Base-by-base conservation (phyloP, 2,888 invertebrate species). In the Orchestes rusci region DNA sequence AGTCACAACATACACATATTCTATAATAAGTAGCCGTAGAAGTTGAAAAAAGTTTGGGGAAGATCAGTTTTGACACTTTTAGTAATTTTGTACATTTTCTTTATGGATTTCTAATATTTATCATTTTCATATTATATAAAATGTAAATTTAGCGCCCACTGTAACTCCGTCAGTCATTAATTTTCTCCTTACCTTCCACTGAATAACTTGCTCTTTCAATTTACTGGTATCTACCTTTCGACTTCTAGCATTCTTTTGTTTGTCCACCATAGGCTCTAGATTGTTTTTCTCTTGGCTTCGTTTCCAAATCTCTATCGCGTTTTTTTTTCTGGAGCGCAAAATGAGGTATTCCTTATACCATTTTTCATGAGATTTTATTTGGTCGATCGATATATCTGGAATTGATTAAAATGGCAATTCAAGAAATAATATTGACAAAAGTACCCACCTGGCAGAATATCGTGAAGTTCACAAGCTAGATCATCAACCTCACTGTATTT, bases 271-370 rank as follows among this genome's bases (percentile, higher is more conserved):
- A n/a, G n/a, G n/a, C n/a, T n/a, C n/a, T n/a, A n/a, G n/a, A n/a
- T n/a, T n/a, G n/a, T n/a, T n/a, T n/a, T n/a, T n/a, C n/a, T n/a
- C n/a, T n/a, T n/a, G n/a, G 41, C 46, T 49, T 38, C 61, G 55
- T 33, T 68, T 64, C 75, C 74, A 75, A 38, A 65, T 61, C 41
- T 60, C 60, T 4, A 75, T 64, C 0, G 67, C 64, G 2, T 59
- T 51, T 45, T 65, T 68, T 50, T 71, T 71, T 45, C 68, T 68
- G 4, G 64, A 61, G 18, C 69, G 67, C 30, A 75, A 55, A 3
- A 60, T 52, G 8, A 68, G 48, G 53, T 74, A 76, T 40, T 65
- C 56, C 43, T 63, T 64, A 54, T 71, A 72, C 74, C 74, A 75
- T 3, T 66, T 61, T 41, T 72, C 69, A 55, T 75, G 75, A 43